Evolutionary conservation across 2,888 invertebrate species (phyloP), one percentile per base, ranked within the genome.

Genomic region (Ophion slaviceki): DNA sequence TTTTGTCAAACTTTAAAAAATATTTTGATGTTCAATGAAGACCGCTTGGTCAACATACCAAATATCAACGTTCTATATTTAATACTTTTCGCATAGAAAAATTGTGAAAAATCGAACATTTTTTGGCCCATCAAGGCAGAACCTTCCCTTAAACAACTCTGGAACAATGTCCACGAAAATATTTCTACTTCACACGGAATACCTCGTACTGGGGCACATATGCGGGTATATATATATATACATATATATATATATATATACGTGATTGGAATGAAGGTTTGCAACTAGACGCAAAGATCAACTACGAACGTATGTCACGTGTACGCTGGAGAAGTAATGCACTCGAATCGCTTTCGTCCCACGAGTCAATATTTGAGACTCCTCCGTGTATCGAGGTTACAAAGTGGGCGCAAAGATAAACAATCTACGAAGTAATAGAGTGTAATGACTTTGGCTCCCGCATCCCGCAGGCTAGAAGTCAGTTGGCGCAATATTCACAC

Each of bases 361-460:
- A 47, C 67, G 53, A 78, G 89, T 89, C 87, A 89, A 89, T 89
- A 88, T 89, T 89, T 88, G 87, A 88, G 78, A 70, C 77, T 72
- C 7, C 47, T 62, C 72, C 72, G 67, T 67, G 62, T 71, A 53
- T 72, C 32, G 57, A 70, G 74, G 80, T 85, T 47, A 24, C 36
- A 24, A 32, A 28, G 59, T 47, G 71, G 67, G 80, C 53, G 59
- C 64, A 82, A 82, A 68, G 76, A 72, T 53, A 62, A 28, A 77
- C 77, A 82, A 85, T 78, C 64, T 67, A 28, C 78, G 10, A 68
- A 61, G 80, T 36, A 36, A 59, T 79, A 45, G 32, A 45, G 36
- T 24, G 24, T 57, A 71, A 32, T 72, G 17, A 62, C 53, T 66
- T n/a, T 61, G 53, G 66, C 67, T 59, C 32, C 45, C 32, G 59